phyloP scores from a whole-genome alignment of 2,888 invertebrate genomes.

The Helicoverpa assulta region DNA sequence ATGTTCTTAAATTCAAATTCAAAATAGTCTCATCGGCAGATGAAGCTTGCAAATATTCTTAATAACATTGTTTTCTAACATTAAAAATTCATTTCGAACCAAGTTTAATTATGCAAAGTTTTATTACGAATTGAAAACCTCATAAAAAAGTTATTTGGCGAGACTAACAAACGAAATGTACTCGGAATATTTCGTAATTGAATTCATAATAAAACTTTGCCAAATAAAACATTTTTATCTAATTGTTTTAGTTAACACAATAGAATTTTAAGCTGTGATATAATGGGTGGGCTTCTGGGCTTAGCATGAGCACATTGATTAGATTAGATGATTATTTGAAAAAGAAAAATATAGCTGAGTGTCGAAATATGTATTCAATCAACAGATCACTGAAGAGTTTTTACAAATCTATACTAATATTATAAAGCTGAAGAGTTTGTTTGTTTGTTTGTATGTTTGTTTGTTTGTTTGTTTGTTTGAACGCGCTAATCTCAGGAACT shows the following conservation, averaged over 20 bases:
- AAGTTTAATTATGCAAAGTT: constrained; percentile 12
- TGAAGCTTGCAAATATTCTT: background rate
- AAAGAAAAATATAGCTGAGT: background rate
- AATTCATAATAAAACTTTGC: constrained; percentile 30
- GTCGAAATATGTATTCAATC: no score
- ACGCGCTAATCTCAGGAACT: no score
- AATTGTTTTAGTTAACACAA: constrained; percentile 24
- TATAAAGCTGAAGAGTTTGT: no score
- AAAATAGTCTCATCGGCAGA: no score
- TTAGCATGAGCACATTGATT: background rate
- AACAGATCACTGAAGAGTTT: no score
- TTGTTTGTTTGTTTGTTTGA: no score
- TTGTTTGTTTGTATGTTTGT: no score
- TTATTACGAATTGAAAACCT: constrained; percentile 9
- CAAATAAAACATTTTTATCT: constrained; percentile 26
- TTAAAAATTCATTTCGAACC: constrained; percentile 5
- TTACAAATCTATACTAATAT: no score
- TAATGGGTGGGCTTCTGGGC: constrained; percentile 4
- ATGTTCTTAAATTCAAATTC: no score
- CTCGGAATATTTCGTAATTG: constrained; percentile 29
- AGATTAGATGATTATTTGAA: background rate
- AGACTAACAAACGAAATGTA: constrained; percentile 15
- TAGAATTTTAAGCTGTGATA: constrained; percentile 3
- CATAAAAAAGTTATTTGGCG: constrained; percentile 15
- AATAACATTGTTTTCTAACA: background rate